Percentiles rank a stretch among this genome's conserved stretches.
phyloP scores from a whole-genome alignment of 2,797 vertebrate genomes.

The Hafferia zeledoni region DNA sequence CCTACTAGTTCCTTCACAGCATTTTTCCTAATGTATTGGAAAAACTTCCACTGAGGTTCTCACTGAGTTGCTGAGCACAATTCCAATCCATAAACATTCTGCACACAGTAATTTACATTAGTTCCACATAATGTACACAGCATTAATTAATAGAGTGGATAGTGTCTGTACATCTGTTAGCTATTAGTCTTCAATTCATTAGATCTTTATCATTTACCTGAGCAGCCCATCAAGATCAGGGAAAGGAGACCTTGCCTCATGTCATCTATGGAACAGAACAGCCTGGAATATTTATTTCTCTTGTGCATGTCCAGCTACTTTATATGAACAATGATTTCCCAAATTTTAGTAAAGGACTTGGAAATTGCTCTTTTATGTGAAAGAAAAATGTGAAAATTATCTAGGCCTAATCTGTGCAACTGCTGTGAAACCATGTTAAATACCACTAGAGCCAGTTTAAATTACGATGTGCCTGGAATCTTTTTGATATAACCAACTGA shows the following conservation, averaged over 20 bases:
- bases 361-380: background rate
- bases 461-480: background rate
- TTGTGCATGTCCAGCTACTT: background rate
- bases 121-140: conserved; percentile 58
- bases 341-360: background rate
- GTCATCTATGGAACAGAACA: background rate
- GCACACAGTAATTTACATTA: conserved; percentile 49
- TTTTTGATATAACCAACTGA: background rate
- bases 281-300: background rate
- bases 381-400: background rate
- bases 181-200: conserved; percentile 63
- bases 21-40: background rate
- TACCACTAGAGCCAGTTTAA: background rate
- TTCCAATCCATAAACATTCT: conserved; percentile 51
- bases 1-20: background rate
- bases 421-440: background rate
- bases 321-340: background rate
- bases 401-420: background rate
- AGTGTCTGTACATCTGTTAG: conserved; percentile 41
- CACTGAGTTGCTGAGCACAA: background rate
- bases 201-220: conserved; percentile 65
- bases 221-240: conserved; percentile 6
- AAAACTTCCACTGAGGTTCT: background rate
- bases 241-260: conserved; percentile 39
- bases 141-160: conserved; percentile 64